These are phyloP conservation scores for Drosophila vallismaia DNA, from an alignment of 2,888 invertebrate genomes.

Conservation along the genomic window DNA sequence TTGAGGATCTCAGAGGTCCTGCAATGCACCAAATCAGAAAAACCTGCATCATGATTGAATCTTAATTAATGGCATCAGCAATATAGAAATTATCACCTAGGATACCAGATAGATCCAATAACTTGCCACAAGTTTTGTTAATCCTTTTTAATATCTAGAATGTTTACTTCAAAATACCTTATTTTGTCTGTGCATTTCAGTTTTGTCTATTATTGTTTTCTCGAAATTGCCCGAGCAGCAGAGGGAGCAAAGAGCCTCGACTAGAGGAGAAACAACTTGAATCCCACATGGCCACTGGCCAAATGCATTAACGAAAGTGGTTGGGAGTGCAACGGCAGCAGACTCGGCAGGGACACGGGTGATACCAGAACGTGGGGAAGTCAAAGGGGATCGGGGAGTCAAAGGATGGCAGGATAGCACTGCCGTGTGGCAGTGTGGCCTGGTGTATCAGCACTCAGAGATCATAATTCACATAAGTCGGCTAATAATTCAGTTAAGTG, in stretches of 20 bases:
- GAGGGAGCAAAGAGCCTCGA: constrained; percentile 20
- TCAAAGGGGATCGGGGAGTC: neutral
- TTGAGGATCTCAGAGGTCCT: constrained; percentile 24
- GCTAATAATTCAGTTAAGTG: constrained; percentile 78
- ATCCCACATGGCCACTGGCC: constrained; percentile 78
- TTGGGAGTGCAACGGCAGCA: constrained; percentile 33
- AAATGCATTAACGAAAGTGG: constrained; percentile 79
- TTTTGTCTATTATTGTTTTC: constrained; percentile 64
- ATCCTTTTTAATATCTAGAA: too few relatives aligned
- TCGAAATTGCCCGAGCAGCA: constrained; percentile 61
- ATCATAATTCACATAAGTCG: constrained; percentile 78
- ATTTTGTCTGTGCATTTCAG: constrained; percentile 2
- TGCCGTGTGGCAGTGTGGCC: constrained; percentile 37
- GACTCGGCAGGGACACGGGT: neutral
- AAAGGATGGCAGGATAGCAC: constrained; percentile 25
- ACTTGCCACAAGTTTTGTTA: too few relatives aligned
- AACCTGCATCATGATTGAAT: too few relatives aligned
- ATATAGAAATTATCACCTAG: too few relatives aligned
- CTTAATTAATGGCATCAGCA: too few relatives aligned
- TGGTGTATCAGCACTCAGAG: constrained; percentile 71
- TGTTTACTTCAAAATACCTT: too few relatives aligned
- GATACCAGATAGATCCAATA: too few relatives aligned
- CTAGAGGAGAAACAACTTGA: constrained; percentile 33
- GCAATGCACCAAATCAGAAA: constrained; percentile 19
- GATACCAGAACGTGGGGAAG: neutral